Evolutionary conservation across 2,888 invertebrate species (phyloP).

Genomic region (Zygothrica quintamaculata): DNA sequence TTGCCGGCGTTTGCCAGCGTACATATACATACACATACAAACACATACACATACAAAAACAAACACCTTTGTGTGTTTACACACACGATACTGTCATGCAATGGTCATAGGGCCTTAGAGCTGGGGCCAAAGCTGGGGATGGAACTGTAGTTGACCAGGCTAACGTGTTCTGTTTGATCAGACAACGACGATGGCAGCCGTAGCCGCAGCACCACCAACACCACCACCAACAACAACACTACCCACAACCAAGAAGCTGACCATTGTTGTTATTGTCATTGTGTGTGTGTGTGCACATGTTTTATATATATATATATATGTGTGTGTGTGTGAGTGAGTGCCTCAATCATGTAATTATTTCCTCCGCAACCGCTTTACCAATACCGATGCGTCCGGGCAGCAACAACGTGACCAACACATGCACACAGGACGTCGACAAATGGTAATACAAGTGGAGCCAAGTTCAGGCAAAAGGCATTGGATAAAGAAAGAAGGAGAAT

Average conservation of each 20-base stretch:
- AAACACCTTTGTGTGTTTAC: constrained; percentile 12
- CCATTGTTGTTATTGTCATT: constrained; percentile 48
- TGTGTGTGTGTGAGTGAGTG: constrained; percentile 56
- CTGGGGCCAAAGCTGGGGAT: neutral
- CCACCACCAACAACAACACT: constrained; percentile 33
- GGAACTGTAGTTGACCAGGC: constrained; percentile 52
- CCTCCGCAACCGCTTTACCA: constrained; percentile 76
- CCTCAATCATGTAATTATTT: constrained; percentile 85
- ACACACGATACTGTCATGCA: constrained; percentile 63
- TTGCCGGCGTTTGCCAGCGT: constrained; percentile 60
- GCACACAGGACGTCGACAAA: constrained; percentile 47
- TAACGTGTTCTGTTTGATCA: constrained; percentile 77
- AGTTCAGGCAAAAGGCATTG: constrained; percentile 35
- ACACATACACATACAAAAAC: constrained; percentile 23
- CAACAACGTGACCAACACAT: constrained; percentile 52
- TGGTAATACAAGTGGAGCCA: constrained; percentile 60
- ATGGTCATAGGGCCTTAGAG: constrained; percentile 54
- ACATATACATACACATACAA: constrained; percentile 18
- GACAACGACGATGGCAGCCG: constrained; percentile 57
- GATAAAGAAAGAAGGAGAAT: constrained; percentile 10
- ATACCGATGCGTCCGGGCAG: constrained; percentile 52
- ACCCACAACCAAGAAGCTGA: constrained; percentile 41
- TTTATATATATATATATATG: constrained; percentile 46
- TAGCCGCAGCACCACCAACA: constrained; percentile 35
- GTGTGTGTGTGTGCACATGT: constrained; percentile 42